A percentile compares a stretch with the other conserved stretches of the same genome.
Conservation (phyloP, 2,113 vertebrate species). For the Xiphorhynchus elegans region DNA sequence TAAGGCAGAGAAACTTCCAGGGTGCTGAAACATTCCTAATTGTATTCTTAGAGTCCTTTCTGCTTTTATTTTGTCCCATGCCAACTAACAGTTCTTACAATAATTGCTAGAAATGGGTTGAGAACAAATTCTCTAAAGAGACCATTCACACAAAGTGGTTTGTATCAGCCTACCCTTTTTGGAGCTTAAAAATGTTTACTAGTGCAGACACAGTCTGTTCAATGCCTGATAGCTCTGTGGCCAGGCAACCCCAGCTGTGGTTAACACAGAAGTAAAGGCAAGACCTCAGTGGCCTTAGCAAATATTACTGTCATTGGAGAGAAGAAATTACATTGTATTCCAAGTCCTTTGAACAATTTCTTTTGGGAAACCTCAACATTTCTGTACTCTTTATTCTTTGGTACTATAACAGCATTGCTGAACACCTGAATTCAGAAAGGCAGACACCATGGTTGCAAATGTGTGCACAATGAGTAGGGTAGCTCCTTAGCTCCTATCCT, state of each 20-base stretch:
- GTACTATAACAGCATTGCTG: neutral
- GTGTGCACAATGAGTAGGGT: neutral
- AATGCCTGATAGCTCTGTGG: fast-evolving
- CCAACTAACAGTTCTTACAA: neutral
- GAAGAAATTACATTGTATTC: neutral
- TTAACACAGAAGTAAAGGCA: neutral
- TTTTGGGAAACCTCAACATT: neutral
- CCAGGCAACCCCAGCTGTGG: neutral
- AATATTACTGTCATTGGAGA: neutral
- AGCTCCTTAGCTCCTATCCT: neutral
- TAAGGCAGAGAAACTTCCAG: neutral
- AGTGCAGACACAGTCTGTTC: fast-evolving
- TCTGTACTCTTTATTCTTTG: neutral
- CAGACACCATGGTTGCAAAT: neutral
- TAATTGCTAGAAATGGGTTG: neutral
- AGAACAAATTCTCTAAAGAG: neutral
- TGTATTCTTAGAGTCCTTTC: neutral
- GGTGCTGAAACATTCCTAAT: neutral
- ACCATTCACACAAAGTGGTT: neutral
- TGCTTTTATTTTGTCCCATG: neutral
- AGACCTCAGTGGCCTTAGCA: neutral
- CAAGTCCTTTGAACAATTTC: neutral
- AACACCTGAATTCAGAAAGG: neutral
- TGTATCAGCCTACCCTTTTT: neutral
- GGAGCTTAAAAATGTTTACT: neutral